phyloP scores from a whole-genome alignment of 2,888 invertebrate species.

The Drosophila greeni region DNA sequence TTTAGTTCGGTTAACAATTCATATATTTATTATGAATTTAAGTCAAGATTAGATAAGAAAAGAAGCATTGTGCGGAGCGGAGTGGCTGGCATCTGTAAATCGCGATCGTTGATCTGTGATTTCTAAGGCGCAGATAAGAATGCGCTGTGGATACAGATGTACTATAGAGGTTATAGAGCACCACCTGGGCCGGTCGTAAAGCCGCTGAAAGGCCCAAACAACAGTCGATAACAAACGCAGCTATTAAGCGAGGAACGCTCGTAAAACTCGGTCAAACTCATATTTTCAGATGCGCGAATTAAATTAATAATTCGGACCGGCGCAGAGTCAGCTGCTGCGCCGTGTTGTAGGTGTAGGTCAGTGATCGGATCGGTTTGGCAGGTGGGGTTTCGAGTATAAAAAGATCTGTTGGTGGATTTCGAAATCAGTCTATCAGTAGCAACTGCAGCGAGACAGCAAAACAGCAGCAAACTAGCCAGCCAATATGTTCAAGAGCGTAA shows the following conservation, averaged over 20 bases:
- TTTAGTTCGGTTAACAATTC: slow-evolving; percentile 25
- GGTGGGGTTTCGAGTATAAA: slow-evolving; percentile 54
- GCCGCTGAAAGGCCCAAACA: slow-evolving; percentile 36
- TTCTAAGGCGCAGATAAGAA: slow-evolving; percentile 36
- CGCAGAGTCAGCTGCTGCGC: slow-evolving; percentile 39
- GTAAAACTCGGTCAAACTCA: slow-evolving; percentile 65
- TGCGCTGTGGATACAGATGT: slow-evolving; percentile 1
- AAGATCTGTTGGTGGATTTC: slow-evolving; percentile 40
- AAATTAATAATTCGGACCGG: slow-evolving; percentile 60
- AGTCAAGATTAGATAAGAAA: slow-evolving; percentile 54
- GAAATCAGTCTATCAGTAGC: slow-evolving; percentile 68
- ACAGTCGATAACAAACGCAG: slow-evolving; percentile 39
- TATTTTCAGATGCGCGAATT: slow-evolving; percentile 55
- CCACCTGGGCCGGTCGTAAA: slow-evolving; percentile 15
- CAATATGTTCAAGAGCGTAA: slow-evolving; percentile 68
- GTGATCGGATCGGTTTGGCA: slow-evolving; percentile 25
- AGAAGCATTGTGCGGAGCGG: slow-evolving; percentile 31
- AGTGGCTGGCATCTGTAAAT: slow-evolving; percentile 41
- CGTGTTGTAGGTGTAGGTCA: slow-evolving; percentile 69
- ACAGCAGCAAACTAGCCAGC: background rate
- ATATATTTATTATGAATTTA: slow-evolving; percentile 52
- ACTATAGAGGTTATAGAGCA: slow-evolving; percentile 20
- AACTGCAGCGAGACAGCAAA: slow-evolving; percentile 38
- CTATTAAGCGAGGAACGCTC: slow-evolving; percentile 40
- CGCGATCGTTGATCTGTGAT: slow-evolving; percentile 43